Percentiles rank a stretch among this genome's conserved stretches.
These are phyloP conservation scores for Eidolon dupreanum DNA, from an alignment of 2,797 vertebrate species.

Conservation along the genomic window DNA sequence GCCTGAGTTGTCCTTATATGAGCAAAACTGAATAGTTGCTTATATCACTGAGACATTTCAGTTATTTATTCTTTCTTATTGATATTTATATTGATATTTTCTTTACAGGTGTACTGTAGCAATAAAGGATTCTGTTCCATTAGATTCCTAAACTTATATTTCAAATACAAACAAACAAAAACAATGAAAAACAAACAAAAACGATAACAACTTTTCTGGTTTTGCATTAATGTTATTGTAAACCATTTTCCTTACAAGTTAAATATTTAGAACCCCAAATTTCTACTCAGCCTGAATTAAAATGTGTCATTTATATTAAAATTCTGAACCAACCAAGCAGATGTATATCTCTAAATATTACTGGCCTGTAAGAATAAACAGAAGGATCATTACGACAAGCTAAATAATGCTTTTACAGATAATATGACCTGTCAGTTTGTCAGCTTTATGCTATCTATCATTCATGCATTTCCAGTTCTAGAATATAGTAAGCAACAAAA, in stretches of 20 bases:
- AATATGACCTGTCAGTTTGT: constrained; percentile 85
- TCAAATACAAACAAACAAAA: constrained; percentile 65
- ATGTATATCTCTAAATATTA: constrained; percentile 82
- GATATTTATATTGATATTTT: constrained; percentile 72
- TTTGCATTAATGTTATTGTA: constrained; percentile 69
- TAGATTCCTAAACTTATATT: constrained; percentile 76
- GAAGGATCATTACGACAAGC: constrained; percentile 84
- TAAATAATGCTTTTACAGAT: constrained; percentile 85
- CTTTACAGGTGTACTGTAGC: constrained; percentile 74
- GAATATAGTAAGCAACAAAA: constrained; percentile 84
- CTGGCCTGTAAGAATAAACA: constrained; percentile 82
- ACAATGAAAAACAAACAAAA: constrained; percentile 6
- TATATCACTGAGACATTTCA: constrained; percentile 77
- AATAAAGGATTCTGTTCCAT: constrained; percentile 73
- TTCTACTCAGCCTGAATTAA: constrained; percentile 79
- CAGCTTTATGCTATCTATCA: constrained; percentile 84
- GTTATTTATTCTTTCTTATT: constrained; percentile 76
- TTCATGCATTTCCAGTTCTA: constrained; percentile 85
- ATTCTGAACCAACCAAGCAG: constrained; percentile 61
- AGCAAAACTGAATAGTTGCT: constrained; percentile 78
- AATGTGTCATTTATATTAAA: constrained; percentile 81
- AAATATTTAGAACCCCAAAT: constrained; percentile 55
- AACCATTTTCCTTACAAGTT: constrained; percentile 72
- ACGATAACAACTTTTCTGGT: constrained; percentile 58
- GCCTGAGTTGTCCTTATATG: constrained; percentile 75